These are phyloP conservation scores for Semotilus atromaculatus DNA, from an alignment of 2,797 vertebrate genomes.

Conservation along the genomic window DNA sequence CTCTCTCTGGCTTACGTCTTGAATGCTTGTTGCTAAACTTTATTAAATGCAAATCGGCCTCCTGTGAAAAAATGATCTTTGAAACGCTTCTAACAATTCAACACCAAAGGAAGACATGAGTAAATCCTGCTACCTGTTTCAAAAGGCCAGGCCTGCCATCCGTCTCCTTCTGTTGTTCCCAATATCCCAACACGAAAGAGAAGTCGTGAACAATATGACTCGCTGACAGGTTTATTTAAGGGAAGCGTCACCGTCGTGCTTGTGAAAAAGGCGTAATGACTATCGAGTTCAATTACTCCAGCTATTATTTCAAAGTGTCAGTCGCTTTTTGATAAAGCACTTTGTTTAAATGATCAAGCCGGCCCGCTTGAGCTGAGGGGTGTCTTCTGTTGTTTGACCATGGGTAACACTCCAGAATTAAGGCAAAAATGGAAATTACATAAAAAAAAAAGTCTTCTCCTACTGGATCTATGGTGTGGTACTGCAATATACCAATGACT, in stretches of 20 bases:
- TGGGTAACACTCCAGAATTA: constrained; percentile 16
- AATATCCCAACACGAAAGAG: constrained; percentile 35
- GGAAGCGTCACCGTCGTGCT: constrained; percentile 6
- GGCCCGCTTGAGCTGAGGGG: constrained; percentile 23
- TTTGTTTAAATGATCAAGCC: constrained; percentile 46
- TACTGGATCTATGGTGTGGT: background rate
- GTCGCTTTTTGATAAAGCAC: constrained; percentile 35
- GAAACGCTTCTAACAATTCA: constrained; percentile 41
- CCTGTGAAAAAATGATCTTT: constrained; percentile 75
- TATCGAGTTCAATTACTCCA: constrained; percentile 32
- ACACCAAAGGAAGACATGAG: constrained; percentile 46
- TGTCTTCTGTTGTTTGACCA: constrained; percentile 40
- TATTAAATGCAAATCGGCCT: constrained; percentile 80
- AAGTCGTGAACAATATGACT: constrained; percentile 47
- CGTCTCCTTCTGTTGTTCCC: constrained; percentile 31
- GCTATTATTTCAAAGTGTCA: constrained; percentile 41
- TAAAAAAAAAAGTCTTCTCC: background rate
- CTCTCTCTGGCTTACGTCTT: constrained; percentile 46
- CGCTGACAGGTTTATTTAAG: constrained; percentile 48
- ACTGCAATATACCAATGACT: background rate
- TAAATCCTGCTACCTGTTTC: constrained; percentile 40
- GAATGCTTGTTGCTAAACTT: constrained; percentile 75
- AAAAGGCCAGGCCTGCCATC: constrained; percentile 33
- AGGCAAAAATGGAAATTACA: constrained; percentile 18
- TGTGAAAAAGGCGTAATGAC: constrained; percentile 10